These are phyloP conservation scores for Patella pellucida DNA, from an alignment of 2,888 invertebrate genomes.

Conservation along the genomic window DNA sequence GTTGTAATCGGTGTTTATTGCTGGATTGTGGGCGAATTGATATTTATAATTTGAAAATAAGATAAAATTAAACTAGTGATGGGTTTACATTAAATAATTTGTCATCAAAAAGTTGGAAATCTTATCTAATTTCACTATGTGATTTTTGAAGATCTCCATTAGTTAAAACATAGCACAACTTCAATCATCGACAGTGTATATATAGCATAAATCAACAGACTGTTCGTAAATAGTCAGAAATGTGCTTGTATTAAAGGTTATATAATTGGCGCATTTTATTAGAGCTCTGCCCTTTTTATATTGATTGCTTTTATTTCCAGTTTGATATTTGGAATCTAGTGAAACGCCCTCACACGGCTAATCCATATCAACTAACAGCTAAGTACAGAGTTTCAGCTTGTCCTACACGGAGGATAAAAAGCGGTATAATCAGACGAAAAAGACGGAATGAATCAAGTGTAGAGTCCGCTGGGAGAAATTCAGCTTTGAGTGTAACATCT, in stretches of 20 bases:
- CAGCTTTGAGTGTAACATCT: conserved; percentile 36
- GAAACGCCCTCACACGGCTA: conserved; percentile 46
- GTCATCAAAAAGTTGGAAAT: no score
- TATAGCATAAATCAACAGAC: no score
- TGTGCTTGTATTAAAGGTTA: no score
- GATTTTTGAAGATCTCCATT: no score
- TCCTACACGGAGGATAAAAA: conserved; percentile 35
- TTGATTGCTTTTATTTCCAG: conserved; percentile 26
- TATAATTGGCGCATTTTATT: no score
- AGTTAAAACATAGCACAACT: no score
- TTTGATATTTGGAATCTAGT: conserved; percentile 52
- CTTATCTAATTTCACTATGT: no score
- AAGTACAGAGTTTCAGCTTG: conserved; percentile 45
- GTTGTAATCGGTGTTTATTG: conserved; percentile 9
- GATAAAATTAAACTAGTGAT: neutral
- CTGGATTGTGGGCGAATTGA: conserved; percentile 21
- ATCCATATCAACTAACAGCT: conserved; percentile 50
- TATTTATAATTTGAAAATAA: neutral
- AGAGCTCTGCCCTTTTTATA: neutral
- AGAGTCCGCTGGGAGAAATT: conserved; percentile 39
- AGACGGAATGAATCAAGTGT: conserved; percentile 29
- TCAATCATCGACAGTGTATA: no score
- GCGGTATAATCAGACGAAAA: conserved; percentile 33
- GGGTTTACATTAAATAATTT: no score
- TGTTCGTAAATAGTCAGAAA: neutral